These are phyloP conservation scores for Pseudomyrmex cubaensis DNA, from an alignment of 1,140 invertebrate genomes.

Conservation along the genomic window DNA sequence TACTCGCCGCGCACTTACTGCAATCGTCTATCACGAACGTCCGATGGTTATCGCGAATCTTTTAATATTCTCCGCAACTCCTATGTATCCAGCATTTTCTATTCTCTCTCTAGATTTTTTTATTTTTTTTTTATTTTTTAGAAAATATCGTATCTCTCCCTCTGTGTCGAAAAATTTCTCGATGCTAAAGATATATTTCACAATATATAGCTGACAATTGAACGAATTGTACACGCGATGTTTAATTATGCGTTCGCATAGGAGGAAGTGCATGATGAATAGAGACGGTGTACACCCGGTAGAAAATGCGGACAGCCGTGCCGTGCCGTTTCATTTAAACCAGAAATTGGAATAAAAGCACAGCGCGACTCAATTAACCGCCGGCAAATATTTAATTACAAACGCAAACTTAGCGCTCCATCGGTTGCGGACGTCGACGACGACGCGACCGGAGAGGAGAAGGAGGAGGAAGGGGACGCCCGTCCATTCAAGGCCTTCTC, in stretches of 20 bases:
- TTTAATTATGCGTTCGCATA: constrained; percentile 41
- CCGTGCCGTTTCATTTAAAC: constrained; percentile 68
- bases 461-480: not conserved
- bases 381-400: constrained; percentile 75
- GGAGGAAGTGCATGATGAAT: constrained; percentile 6
- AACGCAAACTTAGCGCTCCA: constrained; percentile 70
- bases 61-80: not conserved
- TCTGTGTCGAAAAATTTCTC: no score
- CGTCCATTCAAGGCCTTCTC: constrained; percentile 63
- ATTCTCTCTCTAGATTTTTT: not conserved
- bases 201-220: no score
- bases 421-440: constrained; percentile 58
- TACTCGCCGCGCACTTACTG: constrained; percentile 3
- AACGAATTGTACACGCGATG: no score
- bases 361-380: constrained; percentile 74
- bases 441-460: not conserved
- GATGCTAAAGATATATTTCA: no score
- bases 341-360: constrained; percentile 74
- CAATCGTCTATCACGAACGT: not conserved
- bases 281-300: constrained; percentile 29
- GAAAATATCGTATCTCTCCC: not conserved
- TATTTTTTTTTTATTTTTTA: not conserved
- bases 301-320: constrained; percentile 32
- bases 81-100: not conserved
- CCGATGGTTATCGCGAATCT: constrained; percentile 26